These are phyloP conservation scores for Agonum fuliginosum DNA, from an alignment of 2,888 invertebrate genomes.

Conservation along the genomic window DNA sequence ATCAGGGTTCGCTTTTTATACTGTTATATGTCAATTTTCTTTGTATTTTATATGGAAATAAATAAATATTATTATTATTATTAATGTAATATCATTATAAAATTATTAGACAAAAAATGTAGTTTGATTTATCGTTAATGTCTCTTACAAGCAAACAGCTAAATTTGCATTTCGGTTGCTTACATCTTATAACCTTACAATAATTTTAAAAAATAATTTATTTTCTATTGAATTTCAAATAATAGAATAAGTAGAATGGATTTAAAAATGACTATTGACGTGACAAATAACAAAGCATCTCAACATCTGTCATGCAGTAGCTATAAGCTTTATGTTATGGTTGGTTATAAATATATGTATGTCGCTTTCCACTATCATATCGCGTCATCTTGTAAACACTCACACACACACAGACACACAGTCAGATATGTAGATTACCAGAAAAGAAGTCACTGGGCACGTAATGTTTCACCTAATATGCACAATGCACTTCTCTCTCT, in stretches of 20 bases:
- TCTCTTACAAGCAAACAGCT: too few relatives aligned
- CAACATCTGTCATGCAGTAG: slow-evolving; percentile 1
- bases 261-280: slow-evolving; percentile 9
- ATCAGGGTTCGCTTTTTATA: too few relatives aligned
- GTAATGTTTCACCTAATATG: background rate
- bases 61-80: too few relatives aligned
- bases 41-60: too few relatives aligned
- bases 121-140: too few relatives aligned
- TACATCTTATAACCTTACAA: too few relatives aligned
- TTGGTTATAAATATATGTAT: background rate
- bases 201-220: background rate
- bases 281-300: slow-evolving; percentile 10
- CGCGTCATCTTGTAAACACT: slow-evolving; percentile 1
- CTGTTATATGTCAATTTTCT: too few relatives aligned
- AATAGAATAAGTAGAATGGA: background rate
- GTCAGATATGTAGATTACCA: slow-evolving; percentile 1
- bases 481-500: too few relatives aligned
- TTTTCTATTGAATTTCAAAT: background rate
- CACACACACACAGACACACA: background rate
- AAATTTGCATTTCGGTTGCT: too few relatives aligned
- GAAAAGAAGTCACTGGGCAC: slow-evolving; percentile 4
- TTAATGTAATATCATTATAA: too few relatives aligned
- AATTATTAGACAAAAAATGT: too few relatives aligned
- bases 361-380: slow-evolving; percentile 12
- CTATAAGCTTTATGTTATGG: background rate